Conservation (phyloP, 2,888 invertebrate genomes). For the Tetragonisca angustula region DNA sequence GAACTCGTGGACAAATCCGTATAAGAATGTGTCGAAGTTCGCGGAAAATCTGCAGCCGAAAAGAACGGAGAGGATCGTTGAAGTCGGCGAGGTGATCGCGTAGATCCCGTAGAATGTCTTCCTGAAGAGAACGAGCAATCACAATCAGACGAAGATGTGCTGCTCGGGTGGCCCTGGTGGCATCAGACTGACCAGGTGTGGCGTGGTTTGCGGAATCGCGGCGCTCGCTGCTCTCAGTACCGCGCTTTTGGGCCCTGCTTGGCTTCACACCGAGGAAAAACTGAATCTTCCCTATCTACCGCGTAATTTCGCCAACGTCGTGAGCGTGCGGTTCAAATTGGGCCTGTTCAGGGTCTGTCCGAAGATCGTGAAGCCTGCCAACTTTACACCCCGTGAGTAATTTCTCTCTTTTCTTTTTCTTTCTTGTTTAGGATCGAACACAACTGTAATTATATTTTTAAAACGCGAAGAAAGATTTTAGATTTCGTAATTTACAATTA, state of each 20-base stretch:
- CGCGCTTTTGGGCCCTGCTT: slow-evolving; percentile 81
- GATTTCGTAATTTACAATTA: no score
- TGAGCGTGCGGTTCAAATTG: slow-evolving; percentile 81
- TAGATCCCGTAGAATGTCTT: slow-evolving; percentile 36
- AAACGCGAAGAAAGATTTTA: no score
- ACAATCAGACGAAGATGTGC: slow-evolving; percentile 76
- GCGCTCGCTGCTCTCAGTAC: slow-evolving; percentile 81
- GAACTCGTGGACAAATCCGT: slow-evolving; percentile 21
- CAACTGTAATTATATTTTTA: no score
- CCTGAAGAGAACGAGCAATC: slow-evolving; percentile 25
- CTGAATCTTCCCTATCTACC: slow-evolving; percentile 75
- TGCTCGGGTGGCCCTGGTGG: slow-evolving; percentile 79
- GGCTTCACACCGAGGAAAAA: slow-evolving; percentile 82
- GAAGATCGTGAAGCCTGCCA: slow-evolving; percentile 79
- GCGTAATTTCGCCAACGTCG: slow-evolving; percentile 72
- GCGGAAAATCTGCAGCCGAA: slow-evolving; percentile 12
- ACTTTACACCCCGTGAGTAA: slow-evolving; percentile 80
- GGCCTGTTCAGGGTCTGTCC: slow-evolving; percentile 82
- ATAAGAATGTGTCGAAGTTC: slow-evolving; percentile 51
- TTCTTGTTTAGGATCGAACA: neutral
- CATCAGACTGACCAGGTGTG: slow-evolving; percentile 81
- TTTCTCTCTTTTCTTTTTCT: neutral
- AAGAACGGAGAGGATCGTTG: slow-evolving; percentile 19
- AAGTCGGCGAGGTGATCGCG: slow-evolving; percentile 59
- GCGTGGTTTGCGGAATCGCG: slow-evolving; percentile 81